Conservation (phyloP, 2,113 vertebrate species). For the Lycocorax pyrrhopterus region DNA sequence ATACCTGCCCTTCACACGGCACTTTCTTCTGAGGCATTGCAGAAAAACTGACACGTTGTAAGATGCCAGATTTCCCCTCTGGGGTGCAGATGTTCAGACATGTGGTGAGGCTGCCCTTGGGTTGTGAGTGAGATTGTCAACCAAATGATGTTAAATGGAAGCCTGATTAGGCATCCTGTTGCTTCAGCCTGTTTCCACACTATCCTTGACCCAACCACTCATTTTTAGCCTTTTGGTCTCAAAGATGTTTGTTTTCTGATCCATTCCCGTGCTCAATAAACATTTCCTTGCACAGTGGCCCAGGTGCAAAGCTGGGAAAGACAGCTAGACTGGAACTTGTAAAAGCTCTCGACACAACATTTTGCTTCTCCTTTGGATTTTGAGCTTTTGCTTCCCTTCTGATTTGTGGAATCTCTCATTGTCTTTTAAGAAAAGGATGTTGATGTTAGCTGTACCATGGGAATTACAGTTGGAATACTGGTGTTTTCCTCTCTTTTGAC, state of each 20-base stretch:
- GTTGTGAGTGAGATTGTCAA: not conserved
- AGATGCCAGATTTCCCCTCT: not conserved
- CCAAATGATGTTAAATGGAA: not conserved
- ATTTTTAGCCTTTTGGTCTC: not conserved
- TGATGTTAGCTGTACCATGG: not conserved
- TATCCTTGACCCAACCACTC: not conserved
- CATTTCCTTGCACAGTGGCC: not conserved
- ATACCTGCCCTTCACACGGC: not conserved
- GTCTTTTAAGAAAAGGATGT: not conserved
- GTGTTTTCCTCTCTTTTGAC: not conserved
- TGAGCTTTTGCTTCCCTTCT: fast-evolving
- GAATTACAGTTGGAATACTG: not conserved
- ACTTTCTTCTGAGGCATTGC: not conserved
- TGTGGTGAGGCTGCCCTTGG: not conserved
- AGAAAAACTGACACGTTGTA: not conserved
- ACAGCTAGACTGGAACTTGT: not conserved
- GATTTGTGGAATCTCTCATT: not conserved
- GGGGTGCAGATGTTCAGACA: not conserved
- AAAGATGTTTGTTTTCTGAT: not conserved
- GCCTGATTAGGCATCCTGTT: not conserved
- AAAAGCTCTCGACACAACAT: not conserved
- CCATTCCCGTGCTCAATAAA: not conserved
- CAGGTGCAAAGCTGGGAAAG: not conserved
- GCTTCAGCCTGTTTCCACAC: not conserved
- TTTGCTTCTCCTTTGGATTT: not conserved